These are phyloP conservation scores for Matsumurasca onukii DNA, from an alignment of 1,140 invertebrate genomes.

Conservation along the genomic window DNA sequence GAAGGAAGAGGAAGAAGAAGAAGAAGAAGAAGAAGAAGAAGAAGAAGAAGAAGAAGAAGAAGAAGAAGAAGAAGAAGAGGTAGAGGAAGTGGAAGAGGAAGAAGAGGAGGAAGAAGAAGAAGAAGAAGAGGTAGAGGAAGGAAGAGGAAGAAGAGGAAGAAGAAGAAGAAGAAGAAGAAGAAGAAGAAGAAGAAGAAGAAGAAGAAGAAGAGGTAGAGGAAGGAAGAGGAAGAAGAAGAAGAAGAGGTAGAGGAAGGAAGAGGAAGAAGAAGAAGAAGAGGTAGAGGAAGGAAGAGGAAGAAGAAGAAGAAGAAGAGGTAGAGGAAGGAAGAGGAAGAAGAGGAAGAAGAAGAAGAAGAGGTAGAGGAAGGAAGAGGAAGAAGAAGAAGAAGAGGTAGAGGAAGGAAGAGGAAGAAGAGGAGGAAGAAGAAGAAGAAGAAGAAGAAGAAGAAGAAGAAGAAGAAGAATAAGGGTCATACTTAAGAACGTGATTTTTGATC, in stretches of 20 bases:
- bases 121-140: background rate
- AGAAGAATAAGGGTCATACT: background rate
- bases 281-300: background rate
- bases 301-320: background rate
- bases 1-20: background rate
- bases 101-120: background rate
- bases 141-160: background rate
- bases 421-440: background rate
- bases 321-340: background rate
- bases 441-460: background rate
- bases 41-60: background rate
- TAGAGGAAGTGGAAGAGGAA: background rate
- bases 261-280: background rate
- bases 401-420: background rate
- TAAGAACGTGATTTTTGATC: too few species aligned
- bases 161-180: background rate
- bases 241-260: background rate
- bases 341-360: background rate
- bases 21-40: background rate
- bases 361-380: background rate
- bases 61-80: background rate
- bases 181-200: background rate
- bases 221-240: background rate
- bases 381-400: background rate
- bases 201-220: background rate